A percentile compares a stretch with the other conserved stretches of the same genome.
Evolutionary conservation across 1,140 invertebrate genomes (phyloP).

Genomic region (Polypedilum vanderplanki): DNA sequence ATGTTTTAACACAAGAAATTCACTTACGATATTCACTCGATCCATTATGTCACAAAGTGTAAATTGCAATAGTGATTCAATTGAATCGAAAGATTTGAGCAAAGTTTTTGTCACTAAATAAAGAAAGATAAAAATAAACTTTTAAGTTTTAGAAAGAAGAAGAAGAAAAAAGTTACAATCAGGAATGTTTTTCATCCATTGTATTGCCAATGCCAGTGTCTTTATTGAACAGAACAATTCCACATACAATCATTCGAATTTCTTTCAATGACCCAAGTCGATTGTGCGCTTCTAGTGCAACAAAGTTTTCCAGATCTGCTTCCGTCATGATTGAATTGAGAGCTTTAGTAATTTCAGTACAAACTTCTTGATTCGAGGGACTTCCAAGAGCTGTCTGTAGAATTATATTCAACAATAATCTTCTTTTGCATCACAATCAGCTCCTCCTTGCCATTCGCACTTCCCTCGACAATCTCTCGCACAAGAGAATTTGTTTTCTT

Average conservation of each 20-base stretch:
- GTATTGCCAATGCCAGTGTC: slow-evolving; percentile 25
- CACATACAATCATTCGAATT: slow-evolving; percentile 27
- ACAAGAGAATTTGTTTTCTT: background rate
- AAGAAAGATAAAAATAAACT: background rate
- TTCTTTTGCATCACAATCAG: slow-evolving; percentile 22
- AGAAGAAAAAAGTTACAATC: background rate
- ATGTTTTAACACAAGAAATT: too few species aligned
- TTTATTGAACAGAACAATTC: slow-evolving; percentile 30
- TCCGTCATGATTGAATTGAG: slow-evolving; percentile 19
- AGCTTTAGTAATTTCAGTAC: slow-evolving; percentile 21
- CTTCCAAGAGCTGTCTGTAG: slow-evolving; percentile 6
- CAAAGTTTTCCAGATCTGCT: slow-evolving; percentile 16
- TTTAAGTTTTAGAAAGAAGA: too few species aligned
- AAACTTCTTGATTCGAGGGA: slow-evolving; percentile 25
- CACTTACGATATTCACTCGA: slow-evolving; percentile 24
- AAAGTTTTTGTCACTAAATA: slow-evolving; percentile 19
- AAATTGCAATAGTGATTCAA: slow-evolving; percentile 8
- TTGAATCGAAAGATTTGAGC: background rate
- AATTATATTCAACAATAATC: slow-evolving; percentile 28
- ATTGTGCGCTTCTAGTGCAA: background rate
- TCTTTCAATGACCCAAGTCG: slow-evolving; percentile 20
- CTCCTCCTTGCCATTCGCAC: background rate
- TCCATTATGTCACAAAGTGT: slow-evolving; percentile 26
- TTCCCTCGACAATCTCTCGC: slow-evolving; percentile 7
- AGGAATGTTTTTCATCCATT: slow-evolving; percentile 23